Percentiles rank a stretch among this genome's conserved stretches.
Evolutionary conservation across 2,888 invertebrate genomes (phyloP).

Genomic region (Synergus japonicus): DNA sequence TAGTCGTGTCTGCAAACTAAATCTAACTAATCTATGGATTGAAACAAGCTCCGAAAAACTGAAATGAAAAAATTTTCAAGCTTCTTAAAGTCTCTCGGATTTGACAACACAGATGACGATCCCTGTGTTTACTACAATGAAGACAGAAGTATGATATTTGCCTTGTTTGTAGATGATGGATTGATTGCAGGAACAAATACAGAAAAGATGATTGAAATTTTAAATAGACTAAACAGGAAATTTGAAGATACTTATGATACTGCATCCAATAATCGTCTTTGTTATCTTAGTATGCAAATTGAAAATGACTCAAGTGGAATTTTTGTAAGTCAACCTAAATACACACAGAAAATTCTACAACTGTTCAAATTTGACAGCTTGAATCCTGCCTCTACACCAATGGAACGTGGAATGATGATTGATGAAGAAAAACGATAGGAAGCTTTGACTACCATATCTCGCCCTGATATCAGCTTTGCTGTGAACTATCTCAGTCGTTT

Average conservation of each 20-base stretch:
- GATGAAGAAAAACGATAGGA: slow-evolving; percentile 54
- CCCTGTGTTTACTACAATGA: slow-evolving; percentile 61
- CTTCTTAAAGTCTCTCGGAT: slow-evolving; percentile 55
- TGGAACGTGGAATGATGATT: slow-evolving; percentile 62
- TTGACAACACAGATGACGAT: slow-evolving; percentile 60
- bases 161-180: slow-evolving; percentile 59
- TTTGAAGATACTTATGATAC: too few relatives aligned
- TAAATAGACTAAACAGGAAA: too few relatives aligned
- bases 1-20: slow-evolving; percentile 56
- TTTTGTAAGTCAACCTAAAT: slow-evolving; percentile 57
- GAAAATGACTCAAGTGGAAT: too few relatives aligned
- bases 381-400: slow-evolving; percentile 57
- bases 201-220: slow-evolving; percentile 54
- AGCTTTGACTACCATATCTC: slow-evolving; percentile 46
- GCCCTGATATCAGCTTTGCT: slow-evolving; percentile 57
- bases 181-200: slow-evolving; percentile 51
- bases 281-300: too few relatives aligned
- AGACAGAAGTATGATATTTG: slow-evolving; percentile 50
- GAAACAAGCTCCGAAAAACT: slow-evolving; percentile 63
- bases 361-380: slow-evolving; percentile 41
- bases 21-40: slow-evolving; percentile 63
- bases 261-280: too few relatives aligned
- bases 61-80: slow-evolving; percentile 59
- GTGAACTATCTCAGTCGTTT: slow-evolving; percentile 60
- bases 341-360: slow-evolving; percentile 59